These are phyloP conservation scores for Malurus elegans DNA, from an alignment of 2,113 vertebrate genomes.

Conservation along the genomic window DNA sequence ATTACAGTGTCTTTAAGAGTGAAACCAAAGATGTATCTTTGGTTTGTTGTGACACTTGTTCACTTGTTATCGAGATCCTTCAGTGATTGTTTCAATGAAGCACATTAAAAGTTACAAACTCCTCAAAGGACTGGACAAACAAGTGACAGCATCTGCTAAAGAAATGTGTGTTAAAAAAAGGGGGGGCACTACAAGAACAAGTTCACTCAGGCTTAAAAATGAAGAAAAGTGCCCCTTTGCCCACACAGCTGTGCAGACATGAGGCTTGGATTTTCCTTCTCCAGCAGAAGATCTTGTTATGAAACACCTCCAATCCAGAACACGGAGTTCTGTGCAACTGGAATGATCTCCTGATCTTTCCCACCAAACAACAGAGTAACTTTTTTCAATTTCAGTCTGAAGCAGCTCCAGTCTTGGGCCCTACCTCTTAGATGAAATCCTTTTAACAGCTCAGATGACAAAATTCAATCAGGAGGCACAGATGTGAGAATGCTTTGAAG, in stretches of 20 bases:
- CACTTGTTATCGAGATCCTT: conserved; percentile 76
- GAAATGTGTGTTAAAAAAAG: not conserved
- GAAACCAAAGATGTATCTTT: conserved; percentile 70
- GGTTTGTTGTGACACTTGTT: conserved; percentile 78
- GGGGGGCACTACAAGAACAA: not conserved
- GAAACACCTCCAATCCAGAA: not conserved
- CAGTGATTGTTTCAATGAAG: not conserved
- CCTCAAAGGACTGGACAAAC: not conserved
- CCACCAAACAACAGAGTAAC: not conserved
- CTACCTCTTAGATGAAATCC: not conserved
- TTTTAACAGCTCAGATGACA: not conserved
- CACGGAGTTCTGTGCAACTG: not conserved
- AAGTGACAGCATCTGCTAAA: not conserved
- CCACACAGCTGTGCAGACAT: not conserved
- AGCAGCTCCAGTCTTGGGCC: not conserved
- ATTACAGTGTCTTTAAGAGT: conserved; percentile 66
- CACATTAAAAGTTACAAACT: not conserved
- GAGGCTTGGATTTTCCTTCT: not conserved
- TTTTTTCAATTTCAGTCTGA: not conserved
- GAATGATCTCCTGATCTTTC: not conserved
- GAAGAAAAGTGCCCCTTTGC: not conserved
- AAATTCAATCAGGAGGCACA: not conserved
- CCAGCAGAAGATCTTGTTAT: not conserved
- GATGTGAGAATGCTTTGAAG: not conserved
- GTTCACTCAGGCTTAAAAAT: not conserved